Evolutionary conservation across 2,113 vertebrate species (phyloP).

Genomic region (Sapayoa aenigma): DNA sequence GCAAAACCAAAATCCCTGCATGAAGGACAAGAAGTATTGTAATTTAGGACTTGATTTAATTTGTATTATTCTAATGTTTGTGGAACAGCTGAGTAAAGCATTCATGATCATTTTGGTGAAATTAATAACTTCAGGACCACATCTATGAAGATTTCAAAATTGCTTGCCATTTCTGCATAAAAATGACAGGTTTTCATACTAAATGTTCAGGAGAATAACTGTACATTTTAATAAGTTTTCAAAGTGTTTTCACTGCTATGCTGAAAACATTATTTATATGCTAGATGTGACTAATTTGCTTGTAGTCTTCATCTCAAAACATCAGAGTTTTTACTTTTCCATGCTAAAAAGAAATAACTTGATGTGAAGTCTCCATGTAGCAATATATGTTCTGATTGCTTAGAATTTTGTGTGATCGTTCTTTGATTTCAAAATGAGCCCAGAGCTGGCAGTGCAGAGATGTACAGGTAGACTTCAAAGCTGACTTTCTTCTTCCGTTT

Average conservation of each 20-base stretch:
- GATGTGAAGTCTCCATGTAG: constrained; percentile 64
- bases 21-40: accelerated
- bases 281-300: constrained; percentile 62
- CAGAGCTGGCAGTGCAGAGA: constrained; percentile 44
- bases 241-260: constrained; percentile 2
- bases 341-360: constrained; percentile 48
- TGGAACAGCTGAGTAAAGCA: neutral
- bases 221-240: constrained; percentile 30
- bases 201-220: neutral
- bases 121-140: constrained; percentile 14
- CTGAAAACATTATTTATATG: constrained; percentile 45
- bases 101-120: neutral
- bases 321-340: constrained; percentile 55
- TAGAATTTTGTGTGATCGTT: constrained; percentile 48
- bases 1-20: neutral
- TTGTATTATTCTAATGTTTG: neutral
- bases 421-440: constrained; percentile 71
- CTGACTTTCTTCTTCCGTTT: constrained; percentile 57
- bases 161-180: neutral
- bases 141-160: constrained; percentile 17
- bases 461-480: constrained; percentile 63
- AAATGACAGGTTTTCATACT: constrained; percentile 32
- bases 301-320: constrained; percentile 52
- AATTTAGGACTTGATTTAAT: neutral
- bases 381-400: constrained; percentile 59